phyloP scores from a whole-genome alignment of 2,888 invertebrate species.

The Celastrina argiolus region DNA sequence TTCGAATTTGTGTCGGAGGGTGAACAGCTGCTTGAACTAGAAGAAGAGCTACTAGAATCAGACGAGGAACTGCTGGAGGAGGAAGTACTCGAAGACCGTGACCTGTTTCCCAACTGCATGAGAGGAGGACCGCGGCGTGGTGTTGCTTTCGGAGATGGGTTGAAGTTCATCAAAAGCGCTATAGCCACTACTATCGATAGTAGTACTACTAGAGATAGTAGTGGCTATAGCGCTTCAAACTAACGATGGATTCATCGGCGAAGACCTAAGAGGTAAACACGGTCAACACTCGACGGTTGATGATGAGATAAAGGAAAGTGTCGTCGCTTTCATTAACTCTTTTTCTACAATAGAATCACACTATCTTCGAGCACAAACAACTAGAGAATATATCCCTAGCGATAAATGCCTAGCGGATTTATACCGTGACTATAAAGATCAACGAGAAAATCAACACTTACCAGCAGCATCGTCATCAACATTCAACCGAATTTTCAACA shows the following conservation, averaged over 20 bases:
- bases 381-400: conserved; percentile 32
- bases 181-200: no score
- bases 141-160: no score
- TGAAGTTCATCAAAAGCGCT: no score
- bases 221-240: no score
- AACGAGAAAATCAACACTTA: conserved; percentile 28
- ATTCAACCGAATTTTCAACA: conserved; percentile 36
- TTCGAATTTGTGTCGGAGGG: no score
- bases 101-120: no score
- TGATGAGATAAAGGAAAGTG: conserved; percentile 25
- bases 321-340: conserved; percentile 29
- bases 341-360: conserved; percentile 28
- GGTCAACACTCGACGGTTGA: conserved; percentile 18
- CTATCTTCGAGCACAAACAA: conserved; percentile 32
- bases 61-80: no score
- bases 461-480: conserved; percentile 29
- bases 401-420: conserved; percentile 36
- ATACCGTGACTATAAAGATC: conserved; percentile 33
- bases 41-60: no score
- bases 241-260: conserved; percentile 17
- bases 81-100: no score
- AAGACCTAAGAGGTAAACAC: conserved; percentile 16
- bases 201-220: no score
- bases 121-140: no score
- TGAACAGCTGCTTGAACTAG: no score